phyloP scores from a whole-genome alignment of 2,113 vertebrate genomes.

The Maccullochella peelii region DNA sequence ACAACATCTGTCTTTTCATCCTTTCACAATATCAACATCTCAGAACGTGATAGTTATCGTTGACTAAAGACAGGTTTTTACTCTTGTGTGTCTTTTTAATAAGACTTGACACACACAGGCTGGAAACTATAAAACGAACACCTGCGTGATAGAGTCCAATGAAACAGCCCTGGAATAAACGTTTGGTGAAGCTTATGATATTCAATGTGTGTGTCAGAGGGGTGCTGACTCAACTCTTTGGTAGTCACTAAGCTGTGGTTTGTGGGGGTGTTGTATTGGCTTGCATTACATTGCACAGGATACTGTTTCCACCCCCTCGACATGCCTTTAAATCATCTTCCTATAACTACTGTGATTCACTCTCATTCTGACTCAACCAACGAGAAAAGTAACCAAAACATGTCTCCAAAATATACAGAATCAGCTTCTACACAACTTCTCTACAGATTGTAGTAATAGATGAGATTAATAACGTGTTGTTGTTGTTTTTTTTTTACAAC shows the following conservation, averaged over 20 bases:
- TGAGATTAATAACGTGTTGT: too few relatives aligned
- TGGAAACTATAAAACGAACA: slow-evolving; percentile 26
- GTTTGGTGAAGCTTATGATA: neutral
- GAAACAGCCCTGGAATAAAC: neutral
- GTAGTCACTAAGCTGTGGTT: slow-evolving; percentile 45
- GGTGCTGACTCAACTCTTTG: slow-evolving; percentile 32
- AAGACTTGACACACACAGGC: neutral
- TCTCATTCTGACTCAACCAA: slow-evolving; percentile 12
- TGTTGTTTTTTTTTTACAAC: too few relatives aligned
- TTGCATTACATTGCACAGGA: slow-evolving; percentile 18
- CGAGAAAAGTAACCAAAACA: neutral
- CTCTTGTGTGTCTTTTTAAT: neutral
- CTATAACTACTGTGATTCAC: slow-evolving; percentile 19
- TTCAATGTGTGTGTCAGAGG: slow-evolving; percentile 21
- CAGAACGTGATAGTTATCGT: neutral
- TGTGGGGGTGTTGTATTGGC: slow-evolving; percentile 24
- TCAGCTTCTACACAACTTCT: neutral
- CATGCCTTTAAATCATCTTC: slow-evolving; percentile 31
- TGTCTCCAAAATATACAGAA: neutral
- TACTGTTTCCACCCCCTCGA: neutral
- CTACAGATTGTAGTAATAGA: too few relatives aligned
- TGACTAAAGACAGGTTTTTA: slow-evolving; percentile 8
- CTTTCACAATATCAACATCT: slow-evolving; percentile 9
- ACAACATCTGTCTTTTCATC: neutral
- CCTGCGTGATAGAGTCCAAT: slow-evolving; percentile 21